phyloP scores from a whole-genome alignment of 2,113 vertebrate genomes.

The Pholis gunnellus region DNA sequence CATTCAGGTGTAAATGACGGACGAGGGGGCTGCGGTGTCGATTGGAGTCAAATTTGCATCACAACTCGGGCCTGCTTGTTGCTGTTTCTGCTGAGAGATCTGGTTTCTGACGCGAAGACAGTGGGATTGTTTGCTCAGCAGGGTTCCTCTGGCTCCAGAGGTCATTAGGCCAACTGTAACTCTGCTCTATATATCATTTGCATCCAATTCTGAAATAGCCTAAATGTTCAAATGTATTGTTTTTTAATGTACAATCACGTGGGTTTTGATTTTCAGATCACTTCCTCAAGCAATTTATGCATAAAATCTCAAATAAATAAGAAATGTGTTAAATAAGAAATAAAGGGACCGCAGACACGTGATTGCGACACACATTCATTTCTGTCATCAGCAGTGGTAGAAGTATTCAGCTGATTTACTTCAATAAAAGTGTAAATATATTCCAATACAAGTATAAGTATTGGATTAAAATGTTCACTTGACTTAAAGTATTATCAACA shows the following conservation, averaged over 20 bases:
- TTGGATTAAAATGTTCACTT: not conserved
- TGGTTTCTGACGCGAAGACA: conserved; percentile 44
- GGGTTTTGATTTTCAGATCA: not conserved
- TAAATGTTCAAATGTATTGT: not conserved
- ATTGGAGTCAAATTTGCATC: conserved; percentile 70
- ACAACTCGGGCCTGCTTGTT: conserved; percentile 43
- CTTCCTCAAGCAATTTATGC: not conserved
- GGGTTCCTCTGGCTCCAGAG: conserved; percentile 28
- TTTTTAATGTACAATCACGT: not conserved
- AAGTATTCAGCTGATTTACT: not conserved
- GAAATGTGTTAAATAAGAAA: not conserved
- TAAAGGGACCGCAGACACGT: too few species aligned
- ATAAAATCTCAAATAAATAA: not conserved
- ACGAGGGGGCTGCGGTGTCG: conserved; percentile 47
- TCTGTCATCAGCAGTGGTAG: not conserved
- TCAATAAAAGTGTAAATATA: not conserved
- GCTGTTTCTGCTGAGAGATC: conserved; percentile 48
- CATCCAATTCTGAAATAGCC: not conserved
- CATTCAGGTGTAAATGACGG: conserved; percentile 79
- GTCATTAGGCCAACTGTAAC: conserved; percentile 16
- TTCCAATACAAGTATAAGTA: not conserved
- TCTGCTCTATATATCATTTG: not conserved
- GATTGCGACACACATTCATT: not conserved
- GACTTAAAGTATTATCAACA: not conserved
- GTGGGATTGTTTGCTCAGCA: conserved; percentile 23